Base-by-base conservation (phyloP, 2,113 vertebrate genomes). In the Lutjanus erythropterus region DNA sequence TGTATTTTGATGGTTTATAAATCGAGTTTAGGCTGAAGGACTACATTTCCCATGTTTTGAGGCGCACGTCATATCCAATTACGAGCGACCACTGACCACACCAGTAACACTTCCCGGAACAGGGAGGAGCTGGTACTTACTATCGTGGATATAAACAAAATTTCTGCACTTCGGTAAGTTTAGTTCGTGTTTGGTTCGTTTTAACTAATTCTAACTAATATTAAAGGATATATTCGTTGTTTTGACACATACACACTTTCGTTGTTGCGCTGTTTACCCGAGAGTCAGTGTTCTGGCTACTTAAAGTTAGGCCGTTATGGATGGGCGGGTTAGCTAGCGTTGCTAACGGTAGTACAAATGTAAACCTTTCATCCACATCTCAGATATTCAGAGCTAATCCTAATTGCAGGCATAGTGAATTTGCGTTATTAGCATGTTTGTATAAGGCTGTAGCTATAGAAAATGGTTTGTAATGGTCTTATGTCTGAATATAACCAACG, bases 1-100 rank as follows among this genome's bases (percentile, higher is more conserved):
- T 62, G 1, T 6, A 12, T 55, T 46, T 49, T 29, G n/a, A 19
- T 6, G 11, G 25, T 60, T 23, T 2, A 29, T 27, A 55, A 29
- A 44, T 25, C n/a, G 7, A 9, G 15, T 16, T 37, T 16, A 15
- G 9, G 1, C 3, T 18, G 29, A 75, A 62, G 52, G 42, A 94
- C 91, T 91, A 91, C 93, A 94, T 70, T 70, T 85, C 91, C 94
- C 92, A 56, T 60, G 2, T 15, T 16, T 16, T 0, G 3, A 4
- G 0, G 9, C 10, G 6, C 1, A 3, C 74, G 62, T 82, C 65
- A 47, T 16, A 74, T 35, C 81, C 79, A 83, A 86, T 88, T 80
- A 88, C 27, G 44, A 61, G 72, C 15, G 14, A 71, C 18, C 46
- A 33, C 3, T 16, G n/a, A 9, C 50, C 52, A 62, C 61, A 50